A percentile compares a stretch with the other conserved stretches of the same genome.
phyloP scores from a whole-genome alignment of 2,888 invertebrate species.

The Neoaliturus tenellus region DNA sequence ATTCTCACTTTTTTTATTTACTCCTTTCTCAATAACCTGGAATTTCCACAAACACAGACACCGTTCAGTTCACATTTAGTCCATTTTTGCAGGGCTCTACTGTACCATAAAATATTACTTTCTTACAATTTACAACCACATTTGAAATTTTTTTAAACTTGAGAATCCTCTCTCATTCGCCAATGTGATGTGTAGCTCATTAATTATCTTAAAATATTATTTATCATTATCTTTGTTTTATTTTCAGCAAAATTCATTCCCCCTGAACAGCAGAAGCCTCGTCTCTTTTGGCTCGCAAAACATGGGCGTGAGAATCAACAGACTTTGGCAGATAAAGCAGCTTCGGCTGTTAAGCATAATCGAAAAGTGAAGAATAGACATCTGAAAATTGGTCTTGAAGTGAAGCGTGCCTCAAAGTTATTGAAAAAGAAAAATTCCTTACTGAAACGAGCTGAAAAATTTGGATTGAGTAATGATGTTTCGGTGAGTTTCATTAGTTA shows the following conservation, averaged over 20 bases:
- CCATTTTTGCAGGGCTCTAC: no score
- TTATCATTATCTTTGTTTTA: neutral
- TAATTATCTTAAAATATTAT: neutral
- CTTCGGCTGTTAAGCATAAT: neutral
- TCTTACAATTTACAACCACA: no score
- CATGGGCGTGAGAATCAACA: neutral
- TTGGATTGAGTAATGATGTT: neutral
- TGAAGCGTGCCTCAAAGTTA: neutral
- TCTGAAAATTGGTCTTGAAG: neutral
- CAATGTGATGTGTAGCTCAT: no score
- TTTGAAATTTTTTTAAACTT: no score
- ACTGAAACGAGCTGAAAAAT: neutral
- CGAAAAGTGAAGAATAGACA: slow-evolving; percentile 7
- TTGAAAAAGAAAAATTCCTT: slow-evolving; percentile 2
- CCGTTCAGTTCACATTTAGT: no score
- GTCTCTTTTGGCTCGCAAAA: slow-evolving; percentile 72
- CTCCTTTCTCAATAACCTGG: no score
- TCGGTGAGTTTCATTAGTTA: slow-evolving; percentile 22
- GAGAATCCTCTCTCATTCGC: no score
- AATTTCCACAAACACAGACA: no score
- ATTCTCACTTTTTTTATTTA: no score
- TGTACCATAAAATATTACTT: no score
- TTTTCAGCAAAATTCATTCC: slow-evolving; percentile 78
- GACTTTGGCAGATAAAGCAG: slow-evolving; percentile 10
- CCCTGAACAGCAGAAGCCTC: slow-evolving; percentile 78